Conservation (phyloP, 1,140 invertebrate genomes). For the Drosophila melanogaster region DNA sequence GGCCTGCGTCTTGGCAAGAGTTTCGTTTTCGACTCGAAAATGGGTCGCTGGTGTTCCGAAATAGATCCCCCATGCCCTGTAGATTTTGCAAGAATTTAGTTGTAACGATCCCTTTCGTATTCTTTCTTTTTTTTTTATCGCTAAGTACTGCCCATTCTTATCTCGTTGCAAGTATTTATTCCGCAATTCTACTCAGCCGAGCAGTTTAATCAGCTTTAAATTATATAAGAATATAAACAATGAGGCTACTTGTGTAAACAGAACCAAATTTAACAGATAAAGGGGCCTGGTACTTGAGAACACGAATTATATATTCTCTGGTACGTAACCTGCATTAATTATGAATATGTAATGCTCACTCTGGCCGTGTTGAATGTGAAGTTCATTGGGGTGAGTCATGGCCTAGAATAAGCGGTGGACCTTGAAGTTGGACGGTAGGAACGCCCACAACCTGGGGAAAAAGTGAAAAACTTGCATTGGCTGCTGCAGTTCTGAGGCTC, state of each 20-base stretch:
- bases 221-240: constrained; percentile 54
- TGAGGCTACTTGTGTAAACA: constrained; percentile 42
- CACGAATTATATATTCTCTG: not conserved
- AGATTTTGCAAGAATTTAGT: constrained; percentile 5
- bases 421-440: constrained; percentile 50
- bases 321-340: constrained; percentile 43
- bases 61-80: constrained; percentile 51
- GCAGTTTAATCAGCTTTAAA: constrained; percentile 59
- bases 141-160: constrained; percentile 39
- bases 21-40: constrained; percentile 42
- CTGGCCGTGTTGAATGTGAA: constrained; percentile 60
- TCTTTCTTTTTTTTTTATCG: constrained; percentile 9
- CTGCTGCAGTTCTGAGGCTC: constrained; percentile 32
- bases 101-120: constrained; percentile 9
- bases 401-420: constrained; percentile 56
- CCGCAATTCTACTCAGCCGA: constrained; percentile 2
- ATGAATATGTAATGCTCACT: constrained; percentile 30
- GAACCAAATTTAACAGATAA: constrained; percentile 14
- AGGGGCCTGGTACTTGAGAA: constrained; percentile 26
- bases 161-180: constrained; percentile 12
- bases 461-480: constrained; percentile 26
- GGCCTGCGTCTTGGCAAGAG: constrained; percentile 37
- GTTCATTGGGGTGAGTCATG: constrained; percentile 63
- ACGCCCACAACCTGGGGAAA: constrained; percentile 50
- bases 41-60: constrained; percentile 57